Evolutionary conservation across 2,113 vertebrate species (phyloP), one percentile per base, ranked within the genome.

Genomic region (Pagrus major): DNA sequence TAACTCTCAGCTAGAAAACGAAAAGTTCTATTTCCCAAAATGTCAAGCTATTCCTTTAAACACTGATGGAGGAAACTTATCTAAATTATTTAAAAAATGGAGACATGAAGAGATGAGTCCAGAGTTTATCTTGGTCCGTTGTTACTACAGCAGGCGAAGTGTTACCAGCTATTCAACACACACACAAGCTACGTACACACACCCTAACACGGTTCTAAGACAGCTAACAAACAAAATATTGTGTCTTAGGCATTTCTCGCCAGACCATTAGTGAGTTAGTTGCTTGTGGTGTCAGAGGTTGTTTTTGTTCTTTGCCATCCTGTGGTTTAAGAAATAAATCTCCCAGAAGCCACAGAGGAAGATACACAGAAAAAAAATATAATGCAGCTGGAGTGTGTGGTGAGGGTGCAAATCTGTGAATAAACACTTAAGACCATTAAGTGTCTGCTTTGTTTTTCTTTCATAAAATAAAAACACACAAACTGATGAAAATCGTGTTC

Each of bases 331-430:
- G 23, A 73, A 64, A 44, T 49, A 54, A 42, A 80, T 54, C 31
- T 59, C 31, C 74, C 68, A 70, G 35, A 61, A 71, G 29, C 61
- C 55, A 82, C 47, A 64, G 61, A 79, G 11, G 25, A 72, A 71
- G 39, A 20, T 20, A 35, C 23, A 29, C 52, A 42, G 3, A 60
- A 11, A 64, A 63, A 44, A 6, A n/a, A 2, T 41, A 63, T 11
- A 25, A 47, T 37, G 23, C 31, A 12, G 23, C 25, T 67, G 56
- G 27, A 67, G 42, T 68, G 82, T 84, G 35, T 78, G 69, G 46
- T 71, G 46, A 85, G 39, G 71, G 31, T 2, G n/a, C 70, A 78
- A 82, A 90, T 75, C 37, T 88, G 85, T 90, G 80, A 93, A 93
- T 92, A 93, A 94, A 93, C 84, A 69, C 9, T 41, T 77, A 21